phyloP scores from a whole-genome alignment of 2,888 invertebrate genomes.

The Cephus rjabovi region DNA sequence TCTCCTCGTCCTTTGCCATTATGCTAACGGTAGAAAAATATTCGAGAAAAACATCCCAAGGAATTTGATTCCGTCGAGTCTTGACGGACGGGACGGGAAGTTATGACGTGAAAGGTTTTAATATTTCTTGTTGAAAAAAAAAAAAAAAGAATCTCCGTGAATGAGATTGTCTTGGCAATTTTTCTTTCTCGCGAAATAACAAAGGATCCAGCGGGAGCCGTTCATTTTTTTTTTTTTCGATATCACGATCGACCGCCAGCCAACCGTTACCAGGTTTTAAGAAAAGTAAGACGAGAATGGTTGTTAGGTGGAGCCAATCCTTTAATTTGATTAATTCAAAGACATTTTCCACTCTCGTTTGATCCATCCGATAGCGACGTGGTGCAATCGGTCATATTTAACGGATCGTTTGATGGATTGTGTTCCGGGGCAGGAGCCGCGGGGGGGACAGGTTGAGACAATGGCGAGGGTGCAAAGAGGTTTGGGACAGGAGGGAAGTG shows the following conservation, averaged over 20 bases:
- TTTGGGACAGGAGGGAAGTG: background rate
- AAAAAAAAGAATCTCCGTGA: background rate
- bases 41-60: background rate
- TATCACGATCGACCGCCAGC: background rate
- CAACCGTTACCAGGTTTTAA: background rate
- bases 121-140: background rate
- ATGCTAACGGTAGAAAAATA: background rate
- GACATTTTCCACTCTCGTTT: background rate
- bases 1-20: background rate
- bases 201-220: background rate
- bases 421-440: background rate
- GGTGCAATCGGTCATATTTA: constrained; percentile 45
- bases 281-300: background rate
- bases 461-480: constrained; percentile 4
- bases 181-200: background rate
- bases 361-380: background rate
- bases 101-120: background rate
- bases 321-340: background rate
- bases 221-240: background rate
- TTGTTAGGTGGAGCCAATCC: background rate
- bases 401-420: constrained; percentile 49
- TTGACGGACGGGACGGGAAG: background rate
- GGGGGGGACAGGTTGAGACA: constrained; percentile 9
- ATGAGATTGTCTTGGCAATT: background rate
- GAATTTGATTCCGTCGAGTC: background rate